Evolutionary conservation across 2,888 invertebrate genomes (phyloP), one percentile per base, ranked within the genome.

Genomic region (Maniola hyperantus): DNA sequence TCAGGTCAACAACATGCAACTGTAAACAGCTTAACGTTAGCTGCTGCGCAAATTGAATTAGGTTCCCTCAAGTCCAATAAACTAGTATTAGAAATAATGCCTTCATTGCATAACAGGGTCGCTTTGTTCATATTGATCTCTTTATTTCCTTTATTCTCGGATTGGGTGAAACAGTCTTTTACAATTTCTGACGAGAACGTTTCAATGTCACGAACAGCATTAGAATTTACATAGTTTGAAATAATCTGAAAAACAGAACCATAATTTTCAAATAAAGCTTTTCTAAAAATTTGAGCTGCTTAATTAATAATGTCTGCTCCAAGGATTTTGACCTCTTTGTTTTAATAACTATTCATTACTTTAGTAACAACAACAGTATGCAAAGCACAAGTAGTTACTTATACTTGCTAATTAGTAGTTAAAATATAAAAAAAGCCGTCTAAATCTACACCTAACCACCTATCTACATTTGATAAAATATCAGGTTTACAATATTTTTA

Each of bases 31-130:
- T 78, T 76, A 78, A 72, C 70, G 69, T 74, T 74, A 78, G 76
- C 80, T 77, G 68, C 66, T 64, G 78, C 70, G 77, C 81, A 85
- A 88, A 88, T 88, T 85, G 79, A 85, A 88, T 89, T 88, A 88
- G 80, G 76, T 70, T 67, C 66, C 78, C 76, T 77, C 76, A 81
- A 78, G 79, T 79, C 77, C 79, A 80, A 78, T 81, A 77, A 80
- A 78, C 78, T 76, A 76, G 76, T 71, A 74, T 72, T 75, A 74
- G 70, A 71, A 72, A 73, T 82, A 79, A 82, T 78, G 73, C 79
- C 69, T 78, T 80, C 78, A 83, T 80, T 81, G 81, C 79, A 82
- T 84, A 81, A 81, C 73, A 70, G 66, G 51, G 60, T 60, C 54
- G 50, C 48, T 18, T 20, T 50, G 54, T 48, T 59, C 59, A 44